Evolutionary conservation across 2,113 vertebrate species (phyloP).

Genomic region (Ptyas mucosa): DNA sequence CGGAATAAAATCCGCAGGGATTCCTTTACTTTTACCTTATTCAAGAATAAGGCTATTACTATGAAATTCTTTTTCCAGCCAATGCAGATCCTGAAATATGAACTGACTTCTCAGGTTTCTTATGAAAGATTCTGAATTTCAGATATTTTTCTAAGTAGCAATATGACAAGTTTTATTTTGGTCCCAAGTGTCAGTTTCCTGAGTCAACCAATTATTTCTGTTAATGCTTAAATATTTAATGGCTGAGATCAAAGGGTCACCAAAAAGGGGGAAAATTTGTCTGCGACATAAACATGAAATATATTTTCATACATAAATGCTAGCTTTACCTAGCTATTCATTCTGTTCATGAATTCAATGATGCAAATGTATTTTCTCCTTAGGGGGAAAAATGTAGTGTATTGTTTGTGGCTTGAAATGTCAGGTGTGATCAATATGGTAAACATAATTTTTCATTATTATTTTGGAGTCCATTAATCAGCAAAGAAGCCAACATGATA

Average conservation of each 20-base stretch:
- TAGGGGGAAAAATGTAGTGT: neutral
- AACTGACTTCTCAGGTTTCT: neutral
- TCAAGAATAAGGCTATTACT: neutral
- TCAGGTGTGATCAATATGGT: slow-evolving; percentile 43
- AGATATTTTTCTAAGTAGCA: neutral
- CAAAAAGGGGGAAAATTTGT: neutral
- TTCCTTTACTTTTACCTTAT: neutral
- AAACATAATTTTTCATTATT: slow-evolving; percentile 18
- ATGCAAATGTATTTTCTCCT: neutral
- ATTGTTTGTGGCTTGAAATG: slow-evolving; percentile 20
- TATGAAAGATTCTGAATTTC: slow-evolving; percentile 15
- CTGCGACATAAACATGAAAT: neutral
- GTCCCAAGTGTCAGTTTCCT: neutral
- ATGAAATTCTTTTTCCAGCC: neutral
- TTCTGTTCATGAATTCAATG: neutral
- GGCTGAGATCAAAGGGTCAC: neutral
- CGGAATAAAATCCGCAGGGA: neutral
- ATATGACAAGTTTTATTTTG: neutral
- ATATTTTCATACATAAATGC: neutral
- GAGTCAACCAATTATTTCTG: slow-evolving; percentile 13
- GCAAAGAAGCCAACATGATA: slow-evolving; percentile 41
- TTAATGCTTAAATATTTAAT: neutral
- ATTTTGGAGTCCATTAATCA: slow-evolving; percentile 57
- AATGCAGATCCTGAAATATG: neutral
- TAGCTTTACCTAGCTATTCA: neutral